Evolutionary conservation across 2,888 invertebrate genomes (phyloP), one percentile per base, ranked within the genome.

Genomic region (Parnassius glacialis): DNA sequence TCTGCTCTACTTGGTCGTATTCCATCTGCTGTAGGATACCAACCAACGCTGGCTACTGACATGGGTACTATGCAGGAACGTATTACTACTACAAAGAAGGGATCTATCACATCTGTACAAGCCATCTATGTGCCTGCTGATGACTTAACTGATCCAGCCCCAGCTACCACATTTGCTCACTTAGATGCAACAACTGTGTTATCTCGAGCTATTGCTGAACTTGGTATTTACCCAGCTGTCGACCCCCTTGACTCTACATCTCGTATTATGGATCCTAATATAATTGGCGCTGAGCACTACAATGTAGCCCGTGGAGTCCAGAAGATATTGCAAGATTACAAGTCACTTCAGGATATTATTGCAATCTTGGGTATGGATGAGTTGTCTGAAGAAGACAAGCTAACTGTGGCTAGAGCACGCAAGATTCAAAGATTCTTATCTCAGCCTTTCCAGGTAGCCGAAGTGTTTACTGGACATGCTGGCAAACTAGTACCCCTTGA

Each of bases 61-160:
- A 98, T 98, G 98, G 98, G 98, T 94, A 95, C 96, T 80, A 97
- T 98, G 98, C 98, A 98, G 94, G 98, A 98, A 89, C 94, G 97
- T 83, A 98, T 98, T 87, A 98, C 98, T 68, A 97, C 98, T 73
- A 98, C 98, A 71, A 97, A 94, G 85, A 96, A 96, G 86, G 97
- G 97, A 71, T 97, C 97, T 70, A 97, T 97, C 79, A 96, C 97
- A 64, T 97, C 98, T 53, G 98, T 98, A 73, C 97, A 97, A 90
- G 98, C 98, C 70, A 97, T 98, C 82, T 98, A 98, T 77, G 98
- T 98, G 75, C 98, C 98, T 34, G 98, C 98, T 81, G 98, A 98
- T 87, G 98, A 98, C 90, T 95, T 98, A 90, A 97, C 97, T 78
- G 98, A 98, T 93, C 98, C 98, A 67, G 97, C 98, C 57, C 98